Percentiles rank a stretch among this genome's conserved stretches.
These are phyloP conservation scores for Tetramorium bicarinatum DNA, from an alignment of 2,888 invertebrate species.

Conservation along the genomic window DNA sequence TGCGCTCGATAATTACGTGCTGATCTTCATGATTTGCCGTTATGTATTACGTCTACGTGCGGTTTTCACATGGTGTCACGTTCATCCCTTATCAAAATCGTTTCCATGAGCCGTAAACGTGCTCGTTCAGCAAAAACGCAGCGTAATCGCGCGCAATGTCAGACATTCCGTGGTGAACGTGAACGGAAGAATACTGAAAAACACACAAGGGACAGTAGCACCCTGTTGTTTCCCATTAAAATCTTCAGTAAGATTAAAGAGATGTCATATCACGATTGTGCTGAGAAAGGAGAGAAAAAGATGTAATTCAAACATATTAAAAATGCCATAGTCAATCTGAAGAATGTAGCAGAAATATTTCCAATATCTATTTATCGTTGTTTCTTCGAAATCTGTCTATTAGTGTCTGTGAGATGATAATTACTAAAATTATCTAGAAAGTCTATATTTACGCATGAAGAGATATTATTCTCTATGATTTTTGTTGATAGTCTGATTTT, in stretches of 20 bases:
- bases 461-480: too few species aligned
- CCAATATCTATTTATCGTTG: too few species aligned
- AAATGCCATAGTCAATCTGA: too few species aligned
- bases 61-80: slow-evolving; percentile 54
- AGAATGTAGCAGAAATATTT: too few species aligned
- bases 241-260: slow-evolving; percentile 6
- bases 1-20: slow-evolving; percentile 48
- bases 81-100: slow-evolving; percentile 45
- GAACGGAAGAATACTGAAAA: slow-evolving; percentile 44
- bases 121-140: slow-evolving; percentile 37
- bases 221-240: not conserved
- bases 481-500: too few species aligned
- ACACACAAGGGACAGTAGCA: not conserved
- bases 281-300: too few species aligned
- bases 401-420: too few species aligned
- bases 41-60: slow-evolving; percentile 43
- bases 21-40: slow-evolving; percentile 35
- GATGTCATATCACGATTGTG: not conserved
- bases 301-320: too few species aligned
- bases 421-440: too few species aligned
- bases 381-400: too few species aligned
- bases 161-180: slow-evolving; percentile 44
- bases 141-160: slow-evolving; percentile 12
- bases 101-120: slow-evolving; percentile 48
- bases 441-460: too few species aligned